Evolutionary conservation across 2,797 vertebrate genomes (phyloP).

Genomic region (Lutjanus campechanus): DNA sequence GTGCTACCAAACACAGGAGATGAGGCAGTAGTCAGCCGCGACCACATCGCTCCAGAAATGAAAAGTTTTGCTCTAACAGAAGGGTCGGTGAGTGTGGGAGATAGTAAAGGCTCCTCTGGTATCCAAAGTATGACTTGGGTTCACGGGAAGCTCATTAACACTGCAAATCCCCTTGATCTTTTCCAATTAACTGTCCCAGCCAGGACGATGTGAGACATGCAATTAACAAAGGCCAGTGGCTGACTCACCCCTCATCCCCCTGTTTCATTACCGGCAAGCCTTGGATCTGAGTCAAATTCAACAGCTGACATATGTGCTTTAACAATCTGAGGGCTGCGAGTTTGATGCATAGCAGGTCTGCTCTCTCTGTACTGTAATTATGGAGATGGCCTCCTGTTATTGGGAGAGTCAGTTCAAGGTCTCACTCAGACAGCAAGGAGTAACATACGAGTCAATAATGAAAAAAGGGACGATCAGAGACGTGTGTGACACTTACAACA

Average conservation of each 20-base stretch:
- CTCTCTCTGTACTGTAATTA: conserved; percentile 66
- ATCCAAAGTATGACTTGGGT: conserved; percentile 76
- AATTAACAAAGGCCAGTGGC: conserved; percentile 82
- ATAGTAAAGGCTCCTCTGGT: conserved; percentile 70
- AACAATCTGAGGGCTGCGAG: conserved; percentile 66
- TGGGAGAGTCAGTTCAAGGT: conserved; percentile 63
- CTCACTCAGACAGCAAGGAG: conserved; percentile 45
- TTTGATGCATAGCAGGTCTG: conserved; percentile 67
- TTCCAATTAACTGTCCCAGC: conserved; percentile 82
- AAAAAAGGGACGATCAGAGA: conserved; percentile 48
- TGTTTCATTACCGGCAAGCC: conserved; percentile 74
- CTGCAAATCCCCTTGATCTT: conserved; percentile 83
- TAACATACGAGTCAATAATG: conserved; percentile 48
- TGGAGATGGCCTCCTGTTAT: conserved; percentile 58
- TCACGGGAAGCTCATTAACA: conserved; percentile 82
- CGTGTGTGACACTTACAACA: conserved; percentile 14
- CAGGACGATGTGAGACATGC: conserved; percentile 79
- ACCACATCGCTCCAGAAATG: conserved; percentile 53
- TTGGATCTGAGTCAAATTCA: conserved; percentile 75
- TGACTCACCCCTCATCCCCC: conserved; percentile 71
- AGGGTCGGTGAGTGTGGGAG: conserved; percentile 42
- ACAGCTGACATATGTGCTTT: conserved; percentile 80
- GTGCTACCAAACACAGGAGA: conserved; percentile 56
- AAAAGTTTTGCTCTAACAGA: conserved; percentile 64
- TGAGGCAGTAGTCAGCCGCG: conserved; percentile 49